Conservation (phyloP, 2,888 invertebrate species). For the Syritta pipiens region DNA sequence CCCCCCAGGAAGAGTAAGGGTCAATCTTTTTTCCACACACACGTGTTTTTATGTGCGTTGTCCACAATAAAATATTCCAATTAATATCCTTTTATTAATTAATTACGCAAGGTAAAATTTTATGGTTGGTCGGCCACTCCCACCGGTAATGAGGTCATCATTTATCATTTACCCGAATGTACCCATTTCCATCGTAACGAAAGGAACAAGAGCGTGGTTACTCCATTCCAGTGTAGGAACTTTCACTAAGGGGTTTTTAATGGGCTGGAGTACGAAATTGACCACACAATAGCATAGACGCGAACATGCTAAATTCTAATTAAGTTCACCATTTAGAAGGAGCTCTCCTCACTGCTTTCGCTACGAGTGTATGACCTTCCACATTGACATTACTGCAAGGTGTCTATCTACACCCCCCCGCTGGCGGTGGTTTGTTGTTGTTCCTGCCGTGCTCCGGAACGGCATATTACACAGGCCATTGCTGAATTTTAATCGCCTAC, state of each 20-base stretch:
- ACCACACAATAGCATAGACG: constrained; percentile 15
- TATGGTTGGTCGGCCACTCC: too few relatives aligned
- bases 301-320: constrained; percentile 61
- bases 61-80: constrained; percentile 23
- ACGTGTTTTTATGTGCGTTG: neutral
- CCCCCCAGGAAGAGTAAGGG: neutral
- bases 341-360: neutral
- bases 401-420: too few relatives aligned
- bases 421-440: constrained; percentile 7
- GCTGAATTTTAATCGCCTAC: constrained; percentile 22
- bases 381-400: constrained; percentile 42
- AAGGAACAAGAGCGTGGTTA: neutral
- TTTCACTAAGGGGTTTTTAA: constrained; percentile 38
- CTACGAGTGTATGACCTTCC: constrained; percentile 36
- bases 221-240: constrained; percentile 2
- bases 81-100: constrained; percentile 43
- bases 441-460: neutral
- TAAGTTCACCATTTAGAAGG: constrained; percentile 23
- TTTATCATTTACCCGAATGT: constrained; percentile 36
- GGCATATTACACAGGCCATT: neutral
- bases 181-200: constrained; percentile 8
- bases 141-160: constrained; percentile 46
- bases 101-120: constrained; percentile 21
- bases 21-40: neutral
- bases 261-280: constrained; percentile 33